These are phyloP conservation scores for Eudyptes chrysolophus DNA, from an alignment of 2,113 vertebrate species.

Conservation along the genomic window DNA sequence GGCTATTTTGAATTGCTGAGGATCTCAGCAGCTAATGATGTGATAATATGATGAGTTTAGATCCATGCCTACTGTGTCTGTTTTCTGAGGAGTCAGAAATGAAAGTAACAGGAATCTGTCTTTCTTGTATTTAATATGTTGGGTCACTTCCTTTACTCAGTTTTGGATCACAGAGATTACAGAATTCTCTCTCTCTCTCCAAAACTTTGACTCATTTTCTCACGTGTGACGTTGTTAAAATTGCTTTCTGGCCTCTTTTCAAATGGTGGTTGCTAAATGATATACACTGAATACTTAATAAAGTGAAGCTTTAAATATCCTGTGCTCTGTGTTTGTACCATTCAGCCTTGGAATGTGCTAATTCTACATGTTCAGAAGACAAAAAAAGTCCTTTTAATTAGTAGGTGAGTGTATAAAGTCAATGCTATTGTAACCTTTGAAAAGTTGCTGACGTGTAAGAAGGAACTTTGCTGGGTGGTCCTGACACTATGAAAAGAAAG, in stretches of 20 bases:
- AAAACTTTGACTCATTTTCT: slow-evolving; percentile 19
- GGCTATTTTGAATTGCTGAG: not conserved
- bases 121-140: not conserved
- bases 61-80: not conserved
- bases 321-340: not conserved
- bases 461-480: not conserved
- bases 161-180: slow-evolving; percentile 10
- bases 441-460: not conserved
- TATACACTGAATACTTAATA: slow-evolving; percentile 38
- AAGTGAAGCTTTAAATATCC: slow-evolving; percentile 38
- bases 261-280: not conserved
- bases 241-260: slow-evolving; percentile 50
- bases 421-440: not conserved
- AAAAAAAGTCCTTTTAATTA: not conserved
- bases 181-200: not conserved
- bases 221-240: slow-evolving; percentile 11
- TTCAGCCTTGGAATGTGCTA: not conserved
- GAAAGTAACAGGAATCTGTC: not conserved
- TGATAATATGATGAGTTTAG: not conserved
- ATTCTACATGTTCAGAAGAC: not conserved
- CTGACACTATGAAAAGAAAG: not conserved
- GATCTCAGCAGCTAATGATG: not conserved
- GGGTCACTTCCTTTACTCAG: not conserved
- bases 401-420: not conserved
- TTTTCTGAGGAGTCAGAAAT: not conserved